Base-by-base conservation (phyloP, 2,888 invertebrate genomes). In the Cephus rjabovi region DNA sequence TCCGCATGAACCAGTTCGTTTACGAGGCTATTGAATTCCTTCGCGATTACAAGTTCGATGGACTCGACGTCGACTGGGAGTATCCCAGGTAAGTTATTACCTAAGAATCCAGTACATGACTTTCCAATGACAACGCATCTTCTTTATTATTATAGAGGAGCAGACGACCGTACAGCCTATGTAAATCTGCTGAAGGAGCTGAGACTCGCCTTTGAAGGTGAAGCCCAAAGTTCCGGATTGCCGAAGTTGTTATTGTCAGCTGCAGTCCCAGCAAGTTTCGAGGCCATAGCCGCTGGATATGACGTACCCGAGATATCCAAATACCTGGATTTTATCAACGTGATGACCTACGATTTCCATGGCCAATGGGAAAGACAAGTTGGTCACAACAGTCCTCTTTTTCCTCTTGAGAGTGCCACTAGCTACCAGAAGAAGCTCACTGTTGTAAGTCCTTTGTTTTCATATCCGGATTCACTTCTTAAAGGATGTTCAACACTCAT, bases 261-360 rank as follows among this genome's bases (percentile, higher is more conserved):
- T 3, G 98, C 98, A 0, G 98, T 98, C 0, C 98, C 98, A 6
- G 98, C 98, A 0, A 97, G 97, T 34, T 97, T 97, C 83, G 98
- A 98, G 92, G 98, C 98, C 0, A 97, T 98, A 74, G 97, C 97
- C 78, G 97, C 97, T 79, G 98, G 98, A 11, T 98, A 98, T 86
- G 98, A 98, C 86, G 98, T 98, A 0, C 97, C 97, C 0, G 98
- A 98, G 92, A 97, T 98, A 83, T 96, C 97, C 6, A 98, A 98
- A 92, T 98, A 97, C 89, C 93, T 98, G 88, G 98, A 98, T 92
- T 97, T 96, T 89, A 97, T 98, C 90, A 98, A 98, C 90, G 96
- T 98, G 12, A 98, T 98, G 98, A 97, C 98, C 0, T 98, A 98
- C 89, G 98, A 98, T 91, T 98, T 98, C 94, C 98, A 98, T 89